Percentiles rank a stretch among this genome's conserved stretches.
phyloP scores from a whole-genome alignment of 2,797 vertebrate species.

The Hypotaenidia philippensis region DNA sequence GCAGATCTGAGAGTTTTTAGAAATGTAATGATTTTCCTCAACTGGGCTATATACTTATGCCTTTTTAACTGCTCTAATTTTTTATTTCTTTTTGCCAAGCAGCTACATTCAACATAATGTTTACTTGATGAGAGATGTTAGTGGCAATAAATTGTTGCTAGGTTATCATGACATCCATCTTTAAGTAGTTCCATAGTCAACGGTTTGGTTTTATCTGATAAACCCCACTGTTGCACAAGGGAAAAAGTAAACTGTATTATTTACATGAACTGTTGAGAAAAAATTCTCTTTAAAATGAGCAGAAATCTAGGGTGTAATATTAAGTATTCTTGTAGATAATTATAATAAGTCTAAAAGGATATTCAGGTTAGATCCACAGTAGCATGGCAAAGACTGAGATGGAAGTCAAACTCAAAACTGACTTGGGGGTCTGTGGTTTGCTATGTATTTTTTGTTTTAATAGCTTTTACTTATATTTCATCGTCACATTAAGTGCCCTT shows the following conservation, averaged over 20 bases:
- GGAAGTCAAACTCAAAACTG: background rate
- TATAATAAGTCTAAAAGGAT: background rate
- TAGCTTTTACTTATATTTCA: background rate
- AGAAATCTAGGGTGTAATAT: background rate
- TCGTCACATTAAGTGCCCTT: background rate
- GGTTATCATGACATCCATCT: conserved; percentile 40
- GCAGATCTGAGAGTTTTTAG: background rate
- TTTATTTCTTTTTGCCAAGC: background rate
- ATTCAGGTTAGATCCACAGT: background rate
- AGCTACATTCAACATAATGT: background rate
- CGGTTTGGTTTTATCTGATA: conserved; percentile 5
- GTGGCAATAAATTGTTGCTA: conserved; percentile 52
- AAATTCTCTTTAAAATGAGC: background rate
- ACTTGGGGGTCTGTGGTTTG: background rate
- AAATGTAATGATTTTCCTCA: conserved; percentile 1
- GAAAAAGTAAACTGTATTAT: conserved; percentile 16
- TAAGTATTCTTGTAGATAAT: conserved; percentile 10
- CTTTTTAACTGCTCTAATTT: conserved; percentile 37
- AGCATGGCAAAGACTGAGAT: background rate
- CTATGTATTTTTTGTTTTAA: background rate
- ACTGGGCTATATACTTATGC: background rate
- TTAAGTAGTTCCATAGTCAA: conserved; percentile 18
- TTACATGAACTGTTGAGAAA: background rate
- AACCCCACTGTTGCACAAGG: conserved; percentile 14
- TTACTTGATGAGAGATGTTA: conserved; percentile 48